A percentile compares a stretch with the other conserved stretches of the same genome.
phyloP scores from a whole-genome alignment of 2,113 vertebrate species.

The Mobula hypostoma region DNA sequence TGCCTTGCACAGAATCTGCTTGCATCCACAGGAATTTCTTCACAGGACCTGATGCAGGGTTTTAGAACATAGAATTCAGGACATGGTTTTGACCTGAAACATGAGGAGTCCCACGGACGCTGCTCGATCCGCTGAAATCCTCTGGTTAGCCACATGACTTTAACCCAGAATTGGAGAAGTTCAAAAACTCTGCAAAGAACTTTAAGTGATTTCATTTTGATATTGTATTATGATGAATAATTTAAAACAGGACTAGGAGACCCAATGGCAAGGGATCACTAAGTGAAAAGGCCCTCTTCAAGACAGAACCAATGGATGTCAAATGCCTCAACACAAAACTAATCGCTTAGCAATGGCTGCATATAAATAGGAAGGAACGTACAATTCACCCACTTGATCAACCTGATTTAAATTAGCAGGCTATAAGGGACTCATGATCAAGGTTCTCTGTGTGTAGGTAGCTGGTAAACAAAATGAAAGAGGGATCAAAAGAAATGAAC shows the following conservation, averaged over 20 bases:
- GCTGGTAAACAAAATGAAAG: constrained; percentile 19
- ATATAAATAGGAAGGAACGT: neutral
- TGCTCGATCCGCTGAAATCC: too few relatives aligned
- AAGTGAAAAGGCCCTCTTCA: too few relatives aligned
- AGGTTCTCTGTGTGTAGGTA: neutral
- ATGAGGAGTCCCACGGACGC: too few relatives aligned
- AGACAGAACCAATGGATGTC: neutral
- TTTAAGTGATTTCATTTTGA: neutral
- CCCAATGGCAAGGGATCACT: too few relatives aligned
- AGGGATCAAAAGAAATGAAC: neutral
- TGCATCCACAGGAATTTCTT: too few relatives aligned
- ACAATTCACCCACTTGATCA: neutral
- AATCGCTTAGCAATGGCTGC: neutral
- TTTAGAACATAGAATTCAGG: too few relatives aligned
- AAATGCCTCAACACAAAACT: neutral
- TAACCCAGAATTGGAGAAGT: neutral
- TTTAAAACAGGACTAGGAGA: neutral
- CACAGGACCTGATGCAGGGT: too few relatives aligned
- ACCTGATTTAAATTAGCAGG: neutral
- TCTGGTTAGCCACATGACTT: neutral
- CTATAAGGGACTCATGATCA: neutral
- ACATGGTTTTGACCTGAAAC: too few relatives aligned
- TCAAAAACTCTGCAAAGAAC: neutral
- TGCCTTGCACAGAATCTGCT: too few relatives aligned
- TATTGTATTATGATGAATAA: neutral